phyloP scores from a whole-genome alignment of 35 echinoderm and acorn worm genomes.

The Apostichopus japonicus region DNA sequence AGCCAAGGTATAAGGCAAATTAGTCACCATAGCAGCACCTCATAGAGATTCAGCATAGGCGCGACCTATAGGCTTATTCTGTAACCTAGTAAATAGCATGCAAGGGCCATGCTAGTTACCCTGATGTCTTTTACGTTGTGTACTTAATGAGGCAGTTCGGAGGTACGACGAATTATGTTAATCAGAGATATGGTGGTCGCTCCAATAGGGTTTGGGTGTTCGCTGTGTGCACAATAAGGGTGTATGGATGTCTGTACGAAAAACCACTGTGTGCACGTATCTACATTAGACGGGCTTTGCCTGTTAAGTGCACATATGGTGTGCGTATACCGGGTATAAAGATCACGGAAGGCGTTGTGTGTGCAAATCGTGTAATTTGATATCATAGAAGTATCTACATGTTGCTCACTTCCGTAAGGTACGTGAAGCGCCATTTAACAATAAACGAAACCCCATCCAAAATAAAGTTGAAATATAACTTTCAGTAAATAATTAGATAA shows the following conservation, averaged over 20 bases:
- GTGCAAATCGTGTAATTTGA: not conserved
- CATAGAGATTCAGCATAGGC: constrained; percentile 12
- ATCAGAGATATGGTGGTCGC: constrained; percentile 54
- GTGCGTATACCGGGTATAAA: not conserved
- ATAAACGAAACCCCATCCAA: not conserved
- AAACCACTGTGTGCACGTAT: constrained; percentile 3
- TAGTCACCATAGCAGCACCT: constrained; percentile 56
- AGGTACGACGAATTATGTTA: constrained; percentile 61
- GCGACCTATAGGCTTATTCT: constrained; percentile 57
- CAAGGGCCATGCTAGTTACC: constrained; percentile 37
- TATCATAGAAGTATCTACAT: not conserved
- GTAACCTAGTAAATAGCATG: constrained; percentile 50
- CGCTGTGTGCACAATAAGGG: constrained; percentile 52
- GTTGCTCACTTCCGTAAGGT: not conserved
- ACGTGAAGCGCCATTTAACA: not conserved
- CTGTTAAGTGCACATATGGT: constrained; percentile 1
- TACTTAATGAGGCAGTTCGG: constrained; percentile 58
- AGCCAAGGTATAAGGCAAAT: constrained; percentile 22
- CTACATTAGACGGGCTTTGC: not conserved
- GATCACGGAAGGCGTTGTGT: not conserved
- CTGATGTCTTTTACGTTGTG: constrained; percentile 44
- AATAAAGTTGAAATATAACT: not conserved
- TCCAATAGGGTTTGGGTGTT: constrained; percentile 51
- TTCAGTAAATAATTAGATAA: not conserved
- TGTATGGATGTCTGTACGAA: constrained; percentile 7